Conservation (phyloP, 2,797 vertebrate genomes). For the Notamacropus eugenii region DNA sequence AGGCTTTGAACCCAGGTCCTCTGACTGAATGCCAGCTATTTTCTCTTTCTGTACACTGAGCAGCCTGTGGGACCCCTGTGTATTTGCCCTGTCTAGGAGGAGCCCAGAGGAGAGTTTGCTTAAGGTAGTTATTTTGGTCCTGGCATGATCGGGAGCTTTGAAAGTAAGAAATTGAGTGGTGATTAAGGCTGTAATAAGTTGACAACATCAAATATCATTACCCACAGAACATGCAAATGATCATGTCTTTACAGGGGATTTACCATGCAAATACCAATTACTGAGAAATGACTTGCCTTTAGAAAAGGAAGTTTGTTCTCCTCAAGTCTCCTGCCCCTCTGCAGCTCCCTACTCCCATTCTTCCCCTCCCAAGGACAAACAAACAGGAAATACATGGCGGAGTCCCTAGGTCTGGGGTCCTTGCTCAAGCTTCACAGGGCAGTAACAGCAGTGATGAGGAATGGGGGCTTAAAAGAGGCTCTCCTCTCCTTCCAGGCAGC, state of each 20-base stretch:
- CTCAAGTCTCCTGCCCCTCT: background rate
- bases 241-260: slow-evolving; percentile 73
- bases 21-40: background rate
- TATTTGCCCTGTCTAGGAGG: background rate
- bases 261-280: slow-evolving; percentile 83
- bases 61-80: background rate
- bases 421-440: background rate
- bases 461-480: background rate
- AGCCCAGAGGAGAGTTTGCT: slow-evolving; percentile 12
- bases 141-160: slow-evolving; percentile 61
- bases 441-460: background rate
- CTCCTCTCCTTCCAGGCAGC: background rate
- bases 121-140: slow-evolving; percentile 68
- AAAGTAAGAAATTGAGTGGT: slow-evolving; percentile 77
- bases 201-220: slow-evolving; percentile 82
- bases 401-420: background rate
- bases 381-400: background rate
- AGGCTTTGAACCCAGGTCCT: background rate
- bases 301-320: background rate
- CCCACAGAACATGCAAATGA: slow-evolving; percentile 81
- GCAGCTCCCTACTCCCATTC: background rate
- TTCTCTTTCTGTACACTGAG: background rate
- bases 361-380: slow-evolving; percentile 7
- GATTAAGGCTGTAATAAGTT: slow-evolving; percentile 82
- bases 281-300: slow-evolving; percentile 30